These are phyloP conservation scores for Oryzias celebensis DNA, from an alignment of 2,113 vertebrate species.

Conservation along the genomic window DNA sequence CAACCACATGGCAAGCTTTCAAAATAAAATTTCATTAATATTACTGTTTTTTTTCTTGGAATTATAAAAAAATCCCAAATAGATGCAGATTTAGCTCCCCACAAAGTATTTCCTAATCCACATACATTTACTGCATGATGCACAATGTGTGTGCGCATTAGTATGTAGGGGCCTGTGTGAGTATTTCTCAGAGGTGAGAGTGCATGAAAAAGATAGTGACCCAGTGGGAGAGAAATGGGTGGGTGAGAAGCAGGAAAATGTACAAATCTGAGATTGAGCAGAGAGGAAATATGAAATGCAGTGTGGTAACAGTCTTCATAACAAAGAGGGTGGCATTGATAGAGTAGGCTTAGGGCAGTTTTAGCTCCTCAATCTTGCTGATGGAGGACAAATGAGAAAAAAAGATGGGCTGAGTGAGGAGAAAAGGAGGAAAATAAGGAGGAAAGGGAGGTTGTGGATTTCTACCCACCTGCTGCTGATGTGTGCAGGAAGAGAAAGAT, in stretches of 20 bases:
- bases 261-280: conserved; percentile 43
- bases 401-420: conserved; percentile 27
- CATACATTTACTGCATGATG: conserved; percentile 52
- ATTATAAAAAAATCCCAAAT: conserved; percentile 23
- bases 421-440: conserved; percentile 3
- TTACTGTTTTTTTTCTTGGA: conserved; percentile 28
- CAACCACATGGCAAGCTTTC: not conserved
- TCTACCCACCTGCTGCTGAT: conserved; percentile 59
- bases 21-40: not conserved
- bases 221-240: conserved; percentile 20
- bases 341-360: conserved; percentile 29
- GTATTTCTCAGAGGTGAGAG: conserved; percentile 3
- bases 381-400: conserved; percentile 17
- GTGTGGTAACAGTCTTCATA: conserved; percentile 27
- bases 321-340: conserved; percentile 25
- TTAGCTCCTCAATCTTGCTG: conserved; percentile 37
- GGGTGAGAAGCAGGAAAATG: conserved; percentile 24
- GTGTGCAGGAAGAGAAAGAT: conserved; percentile 62
- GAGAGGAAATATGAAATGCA: conserved; percentile 31
- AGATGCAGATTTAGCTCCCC: conserved; percentile 29
- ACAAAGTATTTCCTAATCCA: conserved; percentile 36
- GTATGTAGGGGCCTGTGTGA: not conserved
- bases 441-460: conserved; percentile 27
- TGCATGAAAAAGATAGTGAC: conserved; percentile 17
- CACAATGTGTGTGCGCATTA: conserved; percentile 20